Evolutionary conservation across 2,888 invertebrate genomes (phyloP).

Genomic region (Heliothis peltigera): DNA sequence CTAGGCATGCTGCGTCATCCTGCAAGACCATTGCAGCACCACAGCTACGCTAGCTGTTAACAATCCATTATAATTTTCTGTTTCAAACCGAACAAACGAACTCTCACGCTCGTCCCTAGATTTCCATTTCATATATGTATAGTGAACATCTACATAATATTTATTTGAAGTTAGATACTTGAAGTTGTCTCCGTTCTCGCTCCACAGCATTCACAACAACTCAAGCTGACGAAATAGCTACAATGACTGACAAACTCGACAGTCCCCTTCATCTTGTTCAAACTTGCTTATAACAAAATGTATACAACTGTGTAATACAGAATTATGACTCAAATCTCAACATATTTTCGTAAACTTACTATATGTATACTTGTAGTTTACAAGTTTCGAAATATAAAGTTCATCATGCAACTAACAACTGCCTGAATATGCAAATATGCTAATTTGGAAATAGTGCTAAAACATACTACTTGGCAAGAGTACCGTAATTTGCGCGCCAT

Average conservation of each 20-base stretch:
- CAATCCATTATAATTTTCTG: neutral
- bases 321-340: neutral
- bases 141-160: slow-evolving; percentile 11
- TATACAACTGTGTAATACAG: neutral
- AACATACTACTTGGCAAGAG: slow-evolving; percentile 12
- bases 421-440: slow-evolving; percentile 28
- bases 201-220: neutral
- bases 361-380: slow-evolving; percentile 34
- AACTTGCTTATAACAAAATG: slow-evolving; percentile 9
- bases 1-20: too few relatives aligned
- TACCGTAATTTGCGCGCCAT: slow-evolving; percentile 10
- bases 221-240: slow-evolving; percentile 13
- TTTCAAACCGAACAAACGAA: neutral
- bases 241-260: neutral
- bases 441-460: slow-evolving; percentile 26
- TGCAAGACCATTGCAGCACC: too few relatives aligned
- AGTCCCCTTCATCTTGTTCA: slow-evolving; percentile 18
- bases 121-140: neutral
- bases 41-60: too few relatives aligned
- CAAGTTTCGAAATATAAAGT: slow-evolving; percentile 32
- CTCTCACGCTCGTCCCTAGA: neutral
- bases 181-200: slow-evolving; percentile 1
- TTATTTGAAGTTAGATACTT: slow-evolving; percentile 30
- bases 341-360: slow-evolving; percentile 17
- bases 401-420: slow-evolving; percentile 40